Base-by-base conservation (phyloP, 2,888 invertebrate genomes). In the Plusia festucae region DNA sequence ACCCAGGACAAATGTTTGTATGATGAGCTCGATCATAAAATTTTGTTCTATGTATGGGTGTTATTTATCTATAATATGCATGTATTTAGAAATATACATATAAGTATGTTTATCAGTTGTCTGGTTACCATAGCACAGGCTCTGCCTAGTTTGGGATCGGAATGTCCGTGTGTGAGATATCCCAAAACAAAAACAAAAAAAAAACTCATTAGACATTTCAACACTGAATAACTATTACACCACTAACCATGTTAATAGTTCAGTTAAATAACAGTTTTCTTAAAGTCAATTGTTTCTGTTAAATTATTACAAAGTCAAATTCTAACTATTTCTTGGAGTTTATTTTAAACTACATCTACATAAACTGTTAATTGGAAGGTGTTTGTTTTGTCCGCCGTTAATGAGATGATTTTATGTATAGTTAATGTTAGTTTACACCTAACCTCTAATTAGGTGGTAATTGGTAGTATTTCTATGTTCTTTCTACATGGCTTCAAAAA, bases 231-330 rank as follows among this genome's bases (percentile, higher is more conserved):
- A 20, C 11, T 3, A 46, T 20, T 18, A 9, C 9, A 6, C 2
- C 3, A 18, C 18, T 2, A 9, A 4, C 20, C 18, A 49, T 49
- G 46, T 49, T 49, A 49, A 49, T 49, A 49, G 46, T 49, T 49
- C 46, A 20, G 46, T 11, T 49, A 49, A 49, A 46, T 46, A 46
- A 49, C 46, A 18, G 46, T 49, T 49, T 20, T 49, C 46, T 20
- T 4, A 20, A 18, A 18, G 18, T 11, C 46, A 20, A 49, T 59
- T 9, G 49, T 60, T 57, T 53, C 53, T 44, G 13, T 18, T 34
- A 44, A 32, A 53, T 53, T 32, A 64, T 64, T 63, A 56, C 58
- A 64, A 58, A 64, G 53, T 64, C 53, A 53, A 62, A 56, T 62
- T 51, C 56, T 44, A 7, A 30, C 55, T 7, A 53, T 56, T 65